Evolutionary conservation across 2,888 invertebrate genomes (phyloP), one percentile per base, ranked within the genome.

Genomic region (Eurois occulta): DNA sequence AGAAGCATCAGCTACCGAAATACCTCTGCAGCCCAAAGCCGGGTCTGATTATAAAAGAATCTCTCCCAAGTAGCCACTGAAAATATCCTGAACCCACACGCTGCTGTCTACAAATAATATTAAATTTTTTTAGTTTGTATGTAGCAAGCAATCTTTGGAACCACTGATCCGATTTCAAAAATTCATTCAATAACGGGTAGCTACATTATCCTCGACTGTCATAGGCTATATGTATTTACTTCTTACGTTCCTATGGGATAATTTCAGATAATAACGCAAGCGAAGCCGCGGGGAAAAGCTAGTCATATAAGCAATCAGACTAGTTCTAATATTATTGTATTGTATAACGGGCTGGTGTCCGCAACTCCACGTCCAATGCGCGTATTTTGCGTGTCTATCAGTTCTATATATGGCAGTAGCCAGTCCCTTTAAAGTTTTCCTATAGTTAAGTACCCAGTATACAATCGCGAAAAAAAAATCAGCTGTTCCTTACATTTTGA

Each of bases 371-470:
- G n/a, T n/a, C n/a, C n/a, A n/a, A n/a, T n/a, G n/a, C n/a, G n/a
- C n/a, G n/a, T n/a, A n/a, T n/a, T n/a, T n/a, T n/a, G n/a, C n/a
- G n/a, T n/a, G n/a, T 58, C 48, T 41, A 66, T 52, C 38, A 41
- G 52, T 72, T 65, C 69, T 79, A 85, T 85, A 81, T 78, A 76
- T 67, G 66, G 81, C 58, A 41, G 81, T 52, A 41, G 32, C 24
- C 48, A 43, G 68, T 76, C 85, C 76, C 69, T 80, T 67, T 77
- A 69, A 70, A 75, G 77, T 4, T 0, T 8, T 38, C 38, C 35
- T 71, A n/a, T 69, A 60, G 1, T 7, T 58, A 52, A 24, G 71
- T 70, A 38, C 48, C 52, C 67, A 46, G n/a, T n/a, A n/a, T n/a
- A n/a, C n/a, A n/a, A n/a, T n/a, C n/a, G n/a, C n/a, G n/a, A n/a